A percentile compares a stretch with the other conserved stretches of the same genome.
Evolutionary conservation across 1,140 invertebrate species (phyloP).

Genomic region (Drosophila elegans): DNA sequence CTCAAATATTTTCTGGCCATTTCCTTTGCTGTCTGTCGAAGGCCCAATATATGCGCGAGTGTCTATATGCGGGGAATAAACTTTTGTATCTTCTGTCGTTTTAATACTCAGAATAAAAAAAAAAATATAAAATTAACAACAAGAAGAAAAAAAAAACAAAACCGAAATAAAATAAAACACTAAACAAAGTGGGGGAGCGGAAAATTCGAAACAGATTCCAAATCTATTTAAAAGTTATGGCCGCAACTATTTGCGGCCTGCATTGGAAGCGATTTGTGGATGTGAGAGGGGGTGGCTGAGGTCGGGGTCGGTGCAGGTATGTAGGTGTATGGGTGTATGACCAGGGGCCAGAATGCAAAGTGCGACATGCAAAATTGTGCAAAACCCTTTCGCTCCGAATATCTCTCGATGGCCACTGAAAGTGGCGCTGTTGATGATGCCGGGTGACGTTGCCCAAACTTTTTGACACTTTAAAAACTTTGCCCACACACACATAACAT

Average conservation of each 20-base stretch:
- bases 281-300: neutral
- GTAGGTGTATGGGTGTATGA: neutral
- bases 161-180: constrained; percentile 20
- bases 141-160: neutral
- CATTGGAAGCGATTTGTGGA: constrained; percentile 1
- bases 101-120: constrained; percentile 2
- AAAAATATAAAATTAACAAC: neutral
- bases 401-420: constrained; percentile 37
- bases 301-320: constrained; percentile 6
- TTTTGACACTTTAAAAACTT: constrained; percentile 73
- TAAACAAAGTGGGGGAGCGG: constrained; percentile 14
- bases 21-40: constrained; percentile 6
- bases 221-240: constrained; percentile 67
- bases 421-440: constrained; percentile 62
- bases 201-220: constrained; percentile 61
- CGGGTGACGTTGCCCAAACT: constrained; percentile 62
- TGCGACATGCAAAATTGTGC: constrained; percentile 40
- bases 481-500: constrained; percentile 21
- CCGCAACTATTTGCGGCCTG: constrained; percentile 45
- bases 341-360: constrained; percentile 47
- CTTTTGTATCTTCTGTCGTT: constrained; percentile 6
- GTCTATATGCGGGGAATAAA: neutral
- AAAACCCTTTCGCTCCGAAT: neutral
- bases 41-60: neutral
- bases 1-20: constrained; percentile 36